Base-by-base conservation (phyloP, 2,888 invertebrate species). In the Leistus spinibarbis region DNA sequence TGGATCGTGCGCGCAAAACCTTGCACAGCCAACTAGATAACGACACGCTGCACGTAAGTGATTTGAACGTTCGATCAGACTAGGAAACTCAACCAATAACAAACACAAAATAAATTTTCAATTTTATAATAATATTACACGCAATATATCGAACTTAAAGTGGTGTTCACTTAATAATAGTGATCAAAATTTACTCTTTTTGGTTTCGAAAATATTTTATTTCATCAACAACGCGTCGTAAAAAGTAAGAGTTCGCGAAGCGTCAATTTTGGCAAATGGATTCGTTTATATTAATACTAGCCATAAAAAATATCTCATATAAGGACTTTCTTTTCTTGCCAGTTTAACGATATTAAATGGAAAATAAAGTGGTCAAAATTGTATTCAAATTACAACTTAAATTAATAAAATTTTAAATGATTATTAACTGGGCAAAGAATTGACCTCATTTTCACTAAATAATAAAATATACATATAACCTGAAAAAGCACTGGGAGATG, bases 201-300 rank as follows among this genome's bases (percentile, higher is more conserved):
- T 71, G 16, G 64, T 64, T 17, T 5, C n/a, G 65, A 64, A 71
- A 71, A 71, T 71, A 71, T 71, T 71, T 71, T 54, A 54, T 64
- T 71, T 71, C 64, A 64, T 40, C 64, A 23, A 60, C 53, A 69
- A 62, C 60, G 70, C 64, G 56, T 24, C 17, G 54, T 64, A 64
- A 71, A 71, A 64, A 71, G 71, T 71, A 71, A 71, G 64, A 71
- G 71, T 71, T 53, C 23, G 24, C 54, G 17, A 7, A 54, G n/a
- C n/a, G n/a, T n/a, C 27, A 62, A 19, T 62, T 40, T 60, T 53
- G 60, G 63, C 70, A 40, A 62, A 54, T 54, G 2, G 16, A 2
- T 54, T 17, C 5, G 54, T 54, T 54, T 54, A 54, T 54, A 5
- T 62, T n/a, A n/a, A n/a, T n/a, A n/a, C n/a, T n/a, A n/a, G 57